Evolutionary conservation across 2,113 vertebrate genomes (phyloP).

Genomic region (Syrmaticus mikado): DNA sequence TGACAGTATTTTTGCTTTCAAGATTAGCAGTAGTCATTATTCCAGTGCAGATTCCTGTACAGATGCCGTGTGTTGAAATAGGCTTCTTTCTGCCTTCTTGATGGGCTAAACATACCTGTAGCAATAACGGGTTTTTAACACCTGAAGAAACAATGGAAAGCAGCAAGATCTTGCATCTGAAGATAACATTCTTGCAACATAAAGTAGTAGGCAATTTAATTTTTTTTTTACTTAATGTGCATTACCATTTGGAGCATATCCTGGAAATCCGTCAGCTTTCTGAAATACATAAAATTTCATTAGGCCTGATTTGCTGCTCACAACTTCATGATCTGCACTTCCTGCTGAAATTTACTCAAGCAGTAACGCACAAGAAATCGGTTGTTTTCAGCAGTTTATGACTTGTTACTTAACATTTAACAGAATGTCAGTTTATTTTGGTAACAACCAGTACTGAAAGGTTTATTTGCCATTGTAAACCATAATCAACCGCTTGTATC

Average conservation of each 20-base stretch:
- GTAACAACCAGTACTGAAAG: constrained; percentile 80
- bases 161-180: background rate
- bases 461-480: constrained; percentile 82
- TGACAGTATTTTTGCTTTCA: constrained; percentile 61
- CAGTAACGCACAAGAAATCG: constrained; percentile 81
- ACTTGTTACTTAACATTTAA: constrained; percentile 85
- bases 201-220: background rate
- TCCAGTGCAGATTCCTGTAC: background rate
- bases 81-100: background rate
- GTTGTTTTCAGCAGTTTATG: constrained; percentile 83
- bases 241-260: background rate
- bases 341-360: constrained; percentile 77
- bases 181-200: background rate
- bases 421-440: constrained; percentile 82
- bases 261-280: constrained; percentile 10
- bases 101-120: rapidly evolving
- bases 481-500: constrained; percentile 78
- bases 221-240: background rate
- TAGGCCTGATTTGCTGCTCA: constrained; percentile 60
- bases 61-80: background rate
- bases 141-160: background rate
- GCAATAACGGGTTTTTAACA: background rate
- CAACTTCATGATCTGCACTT: constrained; percentile 70
- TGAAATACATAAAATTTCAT: background rate
- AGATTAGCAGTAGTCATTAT: constrained; percentile 52